Percentiles rank a stretch among this genome's conserved stretches.
These are phyloP conservation scores for Serranus cabrilla DNA, from an alignment of 2,797 vertebrate species.

Conservation along the genomic window DNA sequence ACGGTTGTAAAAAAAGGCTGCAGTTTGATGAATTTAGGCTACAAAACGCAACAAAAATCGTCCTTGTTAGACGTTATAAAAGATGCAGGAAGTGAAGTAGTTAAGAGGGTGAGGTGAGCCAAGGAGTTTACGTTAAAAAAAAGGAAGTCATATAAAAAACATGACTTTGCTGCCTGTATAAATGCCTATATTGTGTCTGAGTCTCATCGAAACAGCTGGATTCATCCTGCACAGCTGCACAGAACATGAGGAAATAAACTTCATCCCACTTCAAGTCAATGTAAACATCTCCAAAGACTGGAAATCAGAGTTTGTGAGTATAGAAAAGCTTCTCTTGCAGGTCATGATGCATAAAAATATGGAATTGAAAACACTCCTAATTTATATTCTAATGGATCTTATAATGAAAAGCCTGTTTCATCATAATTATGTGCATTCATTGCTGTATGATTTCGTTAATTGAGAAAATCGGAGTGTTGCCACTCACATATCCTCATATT, in stretches of 20 bases:
- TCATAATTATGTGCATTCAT: not conserved
- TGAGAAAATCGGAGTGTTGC: not conserved
- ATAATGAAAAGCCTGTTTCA: not conserved
- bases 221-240: conserved; percentile 7
- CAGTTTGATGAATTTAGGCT: too few species aligned
- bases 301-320: not conserved
- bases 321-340: not conserved
- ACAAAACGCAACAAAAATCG: too few species aligned
- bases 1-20: too few species aligned
- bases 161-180: too few species aligned
- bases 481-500: not conserved
- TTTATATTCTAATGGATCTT: not conserved
- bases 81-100: too few species aligned
- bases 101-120: too few species aligned
- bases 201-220: not conserved
- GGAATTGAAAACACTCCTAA: not conserved
- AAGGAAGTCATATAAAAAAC: too few species aligned
- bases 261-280: not conserved
- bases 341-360: not conserved
- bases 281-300: not conserved
- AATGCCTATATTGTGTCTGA: too few species aligned
- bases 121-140: too few species aligned
- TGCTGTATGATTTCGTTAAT: not conserved
- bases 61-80: too few species aligned
- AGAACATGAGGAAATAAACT: not conserved